Conservation (phyloP, 2,113 vertebrate species). For the Muntiacus muntjak region DNA sequence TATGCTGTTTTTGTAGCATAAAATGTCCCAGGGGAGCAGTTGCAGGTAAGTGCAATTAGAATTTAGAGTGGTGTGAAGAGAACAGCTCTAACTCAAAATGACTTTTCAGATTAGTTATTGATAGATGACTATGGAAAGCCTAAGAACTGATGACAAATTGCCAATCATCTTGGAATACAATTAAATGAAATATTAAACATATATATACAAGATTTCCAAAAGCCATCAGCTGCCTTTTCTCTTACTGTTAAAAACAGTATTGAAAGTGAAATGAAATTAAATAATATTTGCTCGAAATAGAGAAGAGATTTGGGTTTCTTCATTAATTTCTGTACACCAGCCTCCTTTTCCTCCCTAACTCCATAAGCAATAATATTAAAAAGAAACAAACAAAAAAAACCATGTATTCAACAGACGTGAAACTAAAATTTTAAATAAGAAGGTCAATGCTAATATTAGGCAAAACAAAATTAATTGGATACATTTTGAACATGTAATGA, state of each 20-base stretch:
- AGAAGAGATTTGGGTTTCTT: neutral
- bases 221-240: neutral
- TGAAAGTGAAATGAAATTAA: neutral
- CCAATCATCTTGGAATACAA: neutral
- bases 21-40: neutral
- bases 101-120: constrained; percentile 41
- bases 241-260: neutral
- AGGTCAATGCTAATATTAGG: neutral
- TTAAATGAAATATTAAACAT: constrained; percentile 12
- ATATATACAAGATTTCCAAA: neutral
- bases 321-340: neutral
- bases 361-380: neutral
- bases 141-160: neutral
- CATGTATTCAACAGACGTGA: neutral
- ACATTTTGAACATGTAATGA: neutral
- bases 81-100: constrained; percentile 41
- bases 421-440: neutral
- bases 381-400: neutral
- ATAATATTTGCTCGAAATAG: neutral
- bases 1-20: constrained; percentile 16
- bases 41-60: constrained; percentile 36
- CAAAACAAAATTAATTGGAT: neutral
- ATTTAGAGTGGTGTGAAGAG: constrained; percentile 52
- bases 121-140: neutral
- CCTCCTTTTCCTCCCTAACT: neutral